A percentile compares a stretch with the other conserved stretches of the same genome.
Conservation (phyloP, 1,140 invertebrate genomes). For the Zophobas morio region DNA sequence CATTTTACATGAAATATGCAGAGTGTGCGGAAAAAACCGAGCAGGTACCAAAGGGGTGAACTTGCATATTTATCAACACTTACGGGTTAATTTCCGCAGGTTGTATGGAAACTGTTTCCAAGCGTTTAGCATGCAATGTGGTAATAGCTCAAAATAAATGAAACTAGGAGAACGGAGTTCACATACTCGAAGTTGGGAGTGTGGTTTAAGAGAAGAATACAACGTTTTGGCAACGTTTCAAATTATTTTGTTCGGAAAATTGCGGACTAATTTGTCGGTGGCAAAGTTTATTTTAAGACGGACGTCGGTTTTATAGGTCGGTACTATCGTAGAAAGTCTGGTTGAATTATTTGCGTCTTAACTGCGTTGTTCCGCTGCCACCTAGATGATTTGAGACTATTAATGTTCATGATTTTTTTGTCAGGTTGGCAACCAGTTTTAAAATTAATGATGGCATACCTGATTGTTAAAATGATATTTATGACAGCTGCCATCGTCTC, state of each 20-base stretch:
- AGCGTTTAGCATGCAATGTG: slow-evolving; percentile 4
- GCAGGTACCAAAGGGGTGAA: slow-evolving; percentile 17
- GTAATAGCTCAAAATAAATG: background rate
- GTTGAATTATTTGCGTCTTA: too few relatives aligned
- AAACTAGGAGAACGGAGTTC: too few relatives aligned
- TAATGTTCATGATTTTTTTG: too few relatives aligned
- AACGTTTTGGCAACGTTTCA: slow-evolving; percentile 20
- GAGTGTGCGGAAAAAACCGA: slow-evolving; percentile 7
- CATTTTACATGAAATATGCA: slow-evolving; percentile 11
- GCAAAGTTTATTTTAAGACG: background rate
- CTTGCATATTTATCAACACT: slow-evolving; percentile 33
- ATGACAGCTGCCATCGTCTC: too few relatives aligned
- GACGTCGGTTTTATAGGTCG: background rate
- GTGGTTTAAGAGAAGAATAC: background rate
- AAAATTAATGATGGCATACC: too few relatives aligned
- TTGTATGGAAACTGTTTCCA: background rate
- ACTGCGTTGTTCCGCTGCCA: too few relatives aligned
- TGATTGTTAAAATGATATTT: too few relatives aligned
- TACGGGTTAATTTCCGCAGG: slow-evolving; percentile 12
- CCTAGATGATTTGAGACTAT: too few relatives aligned
- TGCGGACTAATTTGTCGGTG: slow-evolving; percentile 23
- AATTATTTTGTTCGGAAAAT: slow-evolving; percentile 39
- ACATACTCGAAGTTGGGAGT: too few relatives aligned
- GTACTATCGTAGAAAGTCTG: too few relatives aligned
- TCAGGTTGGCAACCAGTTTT: too few relatives aligned